Conservation (phyloP, 2,888 invertebrate genomes). For the Isotomurus palustris region DNA sequence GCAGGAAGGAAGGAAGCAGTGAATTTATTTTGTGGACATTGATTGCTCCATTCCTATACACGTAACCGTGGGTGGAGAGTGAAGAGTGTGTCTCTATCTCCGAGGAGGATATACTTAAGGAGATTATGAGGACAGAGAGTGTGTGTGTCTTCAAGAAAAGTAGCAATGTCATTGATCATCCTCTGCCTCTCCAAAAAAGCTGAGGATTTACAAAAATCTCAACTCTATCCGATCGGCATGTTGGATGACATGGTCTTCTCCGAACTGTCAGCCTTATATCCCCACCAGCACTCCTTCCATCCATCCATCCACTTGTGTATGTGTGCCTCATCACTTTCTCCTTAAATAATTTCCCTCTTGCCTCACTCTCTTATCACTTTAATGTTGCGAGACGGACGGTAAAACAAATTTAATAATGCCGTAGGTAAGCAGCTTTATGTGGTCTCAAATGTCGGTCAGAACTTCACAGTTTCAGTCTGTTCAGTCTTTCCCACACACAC, state of each 20-base stretch:
- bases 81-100: not conserved
- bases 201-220: constrained; percentile 13
- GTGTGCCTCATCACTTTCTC: no score
- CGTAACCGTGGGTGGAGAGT: not conserved
- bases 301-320: no score
- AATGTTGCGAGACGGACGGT: not conserved
- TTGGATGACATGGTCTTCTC: not conserved
- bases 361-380: no score
- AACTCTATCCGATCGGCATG: constrained; percentile 4
- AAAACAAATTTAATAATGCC: not conserved
- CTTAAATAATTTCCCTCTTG: no score
- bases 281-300: not conserved
- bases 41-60: not conserved
- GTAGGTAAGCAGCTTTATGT: no score
- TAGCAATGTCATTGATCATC: constrained; percentile 13
- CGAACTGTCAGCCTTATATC: not conserved
- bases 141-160: constrained; percentile 5
- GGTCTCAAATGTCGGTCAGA: no score
- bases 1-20: not conserved
- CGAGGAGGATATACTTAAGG: not conserved
- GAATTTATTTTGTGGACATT: constrained; percentile 1
- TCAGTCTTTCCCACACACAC: no score
- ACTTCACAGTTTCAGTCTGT: no score
- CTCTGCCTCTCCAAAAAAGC: constrained; percentile 9
- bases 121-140: constrained; percentile 7